phyloP scores from a whole-genome alignment of 2,113 vertebrate genomes.

The Trichechus manatus region DNA sequence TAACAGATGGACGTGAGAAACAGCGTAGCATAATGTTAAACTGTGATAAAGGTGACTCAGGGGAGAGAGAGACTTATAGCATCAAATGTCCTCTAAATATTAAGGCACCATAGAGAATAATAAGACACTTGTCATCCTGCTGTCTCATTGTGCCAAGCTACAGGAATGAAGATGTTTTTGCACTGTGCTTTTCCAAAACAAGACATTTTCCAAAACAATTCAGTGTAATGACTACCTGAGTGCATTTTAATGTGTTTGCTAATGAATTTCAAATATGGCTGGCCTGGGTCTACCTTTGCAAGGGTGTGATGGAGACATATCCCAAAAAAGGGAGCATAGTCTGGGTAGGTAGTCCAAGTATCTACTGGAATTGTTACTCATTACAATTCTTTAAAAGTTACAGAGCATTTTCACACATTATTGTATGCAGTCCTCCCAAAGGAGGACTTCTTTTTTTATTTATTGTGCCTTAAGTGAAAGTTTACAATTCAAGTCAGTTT shows the following conservation, averaged over 20 bases:
- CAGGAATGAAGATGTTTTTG: slow-evolving; percentile 17
- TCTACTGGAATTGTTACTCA: background rate
- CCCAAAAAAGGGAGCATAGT: background rate
- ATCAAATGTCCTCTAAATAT: slow-evolving; percentile 63
- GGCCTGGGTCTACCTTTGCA: background rate
- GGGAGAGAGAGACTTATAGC: background rate
- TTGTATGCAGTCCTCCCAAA: no score
- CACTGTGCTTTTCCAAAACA: slow-evolving; percentile 67
- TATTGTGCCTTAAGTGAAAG: no score
- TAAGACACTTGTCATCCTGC: slow-evolving; percentile 64
- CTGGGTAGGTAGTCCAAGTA: background rate
- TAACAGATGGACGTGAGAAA: slow-evolving; percentile 1
- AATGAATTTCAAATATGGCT: slow-evolving; percentile 40
- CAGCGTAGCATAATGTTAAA: background rate
- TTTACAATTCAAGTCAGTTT: no score
- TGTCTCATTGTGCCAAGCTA: slow-evolving; percentile 50
- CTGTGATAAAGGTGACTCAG: slow-evolving; percentile 38
- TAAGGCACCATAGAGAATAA: slow-evolving; percentile 48
- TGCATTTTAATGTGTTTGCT: slow-evolving; percentile 64
- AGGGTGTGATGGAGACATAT: background rate
- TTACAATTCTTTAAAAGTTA: background rate
- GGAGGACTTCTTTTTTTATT: no score
- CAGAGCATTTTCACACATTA: background rate
- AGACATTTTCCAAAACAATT: slow-evolving; percentile 64
- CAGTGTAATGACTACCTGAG: slow-evolving; percentile 6